phyloP scores from a whole-genome alignment of 1,140 invertebrate genomes.

The Rhizoglyphus robini region DNA sequence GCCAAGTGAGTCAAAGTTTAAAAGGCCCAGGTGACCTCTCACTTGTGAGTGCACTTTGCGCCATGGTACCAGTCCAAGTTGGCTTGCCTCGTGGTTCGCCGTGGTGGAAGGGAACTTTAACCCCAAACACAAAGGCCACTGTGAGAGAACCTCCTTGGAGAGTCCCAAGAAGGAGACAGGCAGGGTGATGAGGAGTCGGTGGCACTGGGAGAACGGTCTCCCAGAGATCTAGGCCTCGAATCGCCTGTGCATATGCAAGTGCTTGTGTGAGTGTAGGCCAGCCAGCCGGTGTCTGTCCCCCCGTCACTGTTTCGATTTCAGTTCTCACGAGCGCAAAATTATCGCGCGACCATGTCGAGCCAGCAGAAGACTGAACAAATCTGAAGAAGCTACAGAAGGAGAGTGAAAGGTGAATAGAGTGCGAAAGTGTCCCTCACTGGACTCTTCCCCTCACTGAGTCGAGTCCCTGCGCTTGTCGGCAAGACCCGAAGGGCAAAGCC shows the following conservation, averaged over 20 bases:
- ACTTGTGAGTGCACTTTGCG: too few relatives aligned
- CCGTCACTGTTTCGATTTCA: not conserved
- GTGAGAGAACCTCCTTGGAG: not conserved
- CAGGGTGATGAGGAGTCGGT: too few relatives aligned
- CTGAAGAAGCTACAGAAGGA: not conserved
- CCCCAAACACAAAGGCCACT: not conserved
- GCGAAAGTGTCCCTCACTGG: not conserved
- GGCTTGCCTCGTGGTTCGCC: too few relatives aligned
- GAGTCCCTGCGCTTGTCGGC: not conserved
- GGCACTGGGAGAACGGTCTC: not conserved
- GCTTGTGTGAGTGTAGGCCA: not conserved
- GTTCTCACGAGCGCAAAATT: constrained; percentile 9
- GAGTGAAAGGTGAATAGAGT: constrained; percentile 3
- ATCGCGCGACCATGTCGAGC: not conserved
- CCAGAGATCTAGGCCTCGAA: constrained; percentile 9
- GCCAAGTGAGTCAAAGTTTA: too few relatives aligned
- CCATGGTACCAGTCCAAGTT: too few relatives aligned
- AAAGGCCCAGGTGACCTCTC: too few relatives aligned
- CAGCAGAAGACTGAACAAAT: not conserved
- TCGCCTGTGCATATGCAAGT: not conserved
- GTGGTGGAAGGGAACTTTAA: too few relatives aligned
- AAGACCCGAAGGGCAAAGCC: not conserved
- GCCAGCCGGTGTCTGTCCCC: not conserved
- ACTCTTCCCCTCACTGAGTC: not conserved
- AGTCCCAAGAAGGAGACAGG: not conserved